Percentiles rank a stretch among this genome's conserved stretches.
phyloP scores from a whole-genome alignment of 2,888 invertebrate species.

The Cheilosia vernalis region DNA sequence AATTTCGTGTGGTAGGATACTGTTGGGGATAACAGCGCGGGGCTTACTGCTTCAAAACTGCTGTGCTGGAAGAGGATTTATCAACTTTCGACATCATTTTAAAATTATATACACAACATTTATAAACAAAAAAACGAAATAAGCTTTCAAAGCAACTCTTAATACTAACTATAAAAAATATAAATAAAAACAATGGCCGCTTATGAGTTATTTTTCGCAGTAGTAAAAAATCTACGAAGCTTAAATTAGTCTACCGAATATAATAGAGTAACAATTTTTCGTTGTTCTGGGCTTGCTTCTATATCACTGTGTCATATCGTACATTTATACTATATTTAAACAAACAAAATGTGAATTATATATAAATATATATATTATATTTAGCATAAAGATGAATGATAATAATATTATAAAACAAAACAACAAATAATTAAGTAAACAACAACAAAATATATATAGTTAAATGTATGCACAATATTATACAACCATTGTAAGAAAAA shows the following conservation, averaged over 20 bases:
- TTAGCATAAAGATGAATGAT: conserved; percentile 82
- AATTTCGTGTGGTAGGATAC: conserved; percentile 6
- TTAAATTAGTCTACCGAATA: conserved; percentile 21
- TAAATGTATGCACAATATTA: conserved; percentile 74
- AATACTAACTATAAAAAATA: conserved; percentile 29
- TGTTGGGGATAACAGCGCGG: conserved; percentile 47
- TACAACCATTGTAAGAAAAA: conserved; percentile 56
- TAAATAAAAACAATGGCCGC: conserved; percentile 42
- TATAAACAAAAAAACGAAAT: not conserved
- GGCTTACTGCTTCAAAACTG: conserved; percentile 18
- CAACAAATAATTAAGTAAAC: conserved; percentile 52
- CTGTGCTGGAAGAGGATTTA: conserved; percentile 14
- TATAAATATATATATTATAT: conserved; percentile 59
- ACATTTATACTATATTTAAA: conserved; percentile 79
- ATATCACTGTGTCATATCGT: conserved; percentile 84
- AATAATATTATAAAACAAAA: conserved; percentile 71
- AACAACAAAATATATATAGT: conserved; percentile 52
- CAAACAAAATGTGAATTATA: conserved; percentile 68
- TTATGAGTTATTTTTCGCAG: conserved; percentile 51
- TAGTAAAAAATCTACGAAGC: conserved; percentile 46
- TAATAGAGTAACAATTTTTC: conserved; percentile 63
- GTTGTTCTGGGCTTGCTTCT: conserved; percentile 81
- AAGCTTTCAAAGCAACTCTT: conserved; percentile 45
- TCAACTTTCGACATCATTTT: conserved; percentile 7
- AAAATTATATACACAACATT: conserved; percentile 1